Percentiles rank a stretch among this genome's conserved stretches.
These are phyloP conservation scores for Corydoras sp. DNA, from an alignment of 2,113 vertebrate genomes.

Conservation along the genomic window DNA sequence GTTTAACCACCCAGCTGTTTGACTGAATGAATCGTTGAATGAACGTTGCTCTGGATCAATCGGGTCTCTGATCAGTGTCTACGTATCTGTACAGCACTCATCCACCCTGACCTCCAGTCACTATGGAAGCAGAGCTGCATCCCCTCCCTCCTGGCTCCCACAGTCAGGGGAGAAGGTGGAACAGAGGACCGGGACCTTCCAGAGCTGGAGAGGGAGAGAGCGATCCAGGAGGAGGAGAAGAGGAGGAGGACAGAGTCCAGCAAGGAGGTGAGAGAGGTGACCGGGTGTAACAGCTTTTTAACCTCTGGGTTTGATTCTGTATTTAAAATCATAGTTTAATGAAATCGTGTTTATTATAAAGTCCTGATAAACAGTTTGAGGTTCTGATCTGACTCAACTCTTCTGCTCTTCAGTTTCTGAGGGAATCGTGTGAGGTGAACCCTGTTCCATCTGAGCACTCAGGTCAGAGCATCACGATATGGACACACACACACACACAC, in stretches of 20 bases:
- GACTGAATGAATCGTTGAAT: no score
- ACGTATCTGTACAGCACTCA: constrained; percentile 39
- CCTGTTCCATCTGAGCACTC: constrained; percentile 49
- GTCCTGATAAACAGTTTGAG: no score
- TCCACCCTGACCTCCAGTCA: constrained; percentile 50
- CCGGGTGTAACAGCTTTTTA: background rate
- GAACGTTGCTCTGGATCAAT: no score
- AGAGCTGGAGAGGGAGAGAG: constrained; percentile 38
- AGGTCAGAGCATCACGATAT: constrained; percentile 45
- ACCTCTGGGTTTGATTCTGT: no score
- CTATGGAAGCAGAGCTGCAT: constrained; percentile 54
- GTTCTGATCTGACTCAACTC: background rate
- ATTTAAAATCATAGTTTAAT: no score
- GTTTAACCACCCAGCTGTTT: no score
- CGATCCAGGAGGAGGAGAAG: constrained; percentile 29
- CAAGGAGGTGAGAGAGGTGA: constrained; percentile 46
- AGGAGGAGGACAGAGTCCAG: constrained; percentile 42
- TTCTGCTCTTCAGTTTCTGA: constrained; percentile 53
- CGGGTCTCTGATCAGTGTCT: background rate
- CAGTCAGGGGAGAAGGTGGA: background rate
- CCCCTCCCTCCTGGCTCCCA: constrained; percentile 7
- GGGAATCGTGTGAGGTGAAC: constrained; percentile 52
- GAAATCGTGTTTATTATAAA: no score
- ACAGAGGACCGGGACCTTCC: background rate
- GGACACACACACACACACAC: no score